Evolutionary conservation across 2,113 vertebrate genomes (phyloP).

Genomic region (Ranitomeya variabilis): DNA sequence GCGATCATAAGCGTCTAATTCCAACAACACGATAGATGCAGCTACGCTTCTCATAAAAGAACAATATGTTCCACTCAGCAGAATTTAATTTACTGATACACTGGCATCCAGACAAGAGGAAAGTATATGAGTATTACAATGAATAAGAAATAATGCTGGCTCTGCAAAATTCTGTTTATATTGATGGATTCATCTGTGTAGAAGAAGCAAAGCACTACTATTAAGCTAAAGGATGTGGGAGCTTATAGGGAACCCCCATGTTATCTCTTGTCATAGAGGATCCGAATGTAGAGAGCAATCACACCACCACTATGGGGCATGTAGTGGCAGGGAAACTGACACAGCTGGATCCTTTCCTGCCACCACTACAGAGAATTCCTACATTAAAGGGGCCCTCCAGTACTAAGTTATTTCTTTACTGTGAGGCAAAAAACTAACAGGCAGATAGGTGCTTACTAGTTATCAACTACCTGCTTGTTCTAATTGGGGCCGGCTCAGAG

Average conservation of each 20-base stretch:
- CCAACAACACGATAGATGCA: constrained; percentile 22
- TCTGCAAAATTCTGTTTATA: neutral
- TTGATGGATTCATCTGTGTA: neutral
- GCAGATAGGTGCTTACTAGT: no score
- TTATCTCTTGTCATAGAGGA: neutral
- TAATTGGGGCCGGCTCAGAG: no score
- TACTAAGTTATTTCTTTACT: no score
- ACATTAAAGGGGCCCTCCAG: no score
- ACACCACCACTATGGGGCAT: neutral
- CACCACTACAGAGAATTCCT: no score
- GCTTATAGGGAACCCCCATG: neutral
- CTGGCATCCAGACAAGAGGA: neutral
- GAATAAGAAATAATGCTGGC: neutral
- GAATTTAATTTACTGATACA: neutral
- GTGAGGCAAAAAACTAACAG: no score
- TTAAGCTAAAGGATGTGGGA: neutral
- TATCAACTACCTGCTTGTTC: no score
- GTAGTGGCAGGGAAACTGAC: no score
- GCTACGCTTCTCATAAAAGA: neutral
- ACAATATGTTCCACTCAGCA: constrained; percentile 22
- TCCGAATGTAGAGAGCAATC: neutral
- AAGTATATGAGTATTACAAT: neutral
- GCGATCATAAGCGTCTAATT: constrained; percentile 35
- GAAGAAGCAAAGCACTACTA: neutral
- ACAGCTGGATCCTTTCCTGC: no score